Evolutionary conservation across 2,797 vertebrate species (phyloP), one percentile per base, ranked within the genome.

Genomic region (Rhyacichthys aspro): DNA sequence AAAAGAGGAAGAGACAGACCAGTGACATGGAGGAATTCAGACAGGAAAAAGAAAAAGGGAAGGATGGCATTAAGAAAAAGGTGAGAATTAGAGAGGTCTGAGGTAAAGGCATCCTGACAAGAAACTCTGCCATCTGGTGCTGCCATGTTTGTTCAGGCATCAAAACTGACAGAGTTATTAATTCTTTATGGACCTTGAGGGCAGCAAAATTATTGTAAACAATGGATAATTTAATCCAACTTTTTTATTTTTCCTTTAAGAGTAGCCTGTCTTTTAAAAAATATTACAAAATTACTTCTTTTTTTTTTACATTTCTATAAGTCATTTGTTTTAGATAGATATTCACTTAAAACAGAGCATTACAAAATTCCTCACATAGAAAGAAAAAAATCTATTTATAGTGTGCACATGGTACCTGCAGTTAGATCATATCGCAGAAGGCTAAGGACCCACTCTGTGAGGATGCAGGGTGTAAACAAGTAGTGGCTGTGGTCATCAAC

Each of bases 401-500:
- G 10, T 17, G 42, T 41, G 19, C 11, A 11, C 38, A 49, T n/a
- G 83, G 93, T 90, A 99, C 97, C 97, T 90, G 89, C 90, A 74
- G 92, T 92, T 80, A 98, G 92, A 89, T 98, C 85, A 8, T 99
- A 98, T 92, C 96, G 92, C 74, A 98, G 93, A 70, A 99, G 91
- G 70, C 95, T 96, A 76, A 98, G 93, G 59, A 98, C 93, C 97
- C 98, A 99, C 59, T 98, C 95, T 38, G 98, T 99, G 78, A 99
- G 94, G 82, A 98, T 87, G 45, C 95, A 94, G 1, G 98, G 98
- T 23, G 96, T 99, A 74, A 98, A 99, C 28, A 98, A 89, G 75
- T 98, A 99, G 83, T 98, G 98, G 76, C 95, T 97, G 77, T 94
- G 90, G 81, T 98, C 95, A 80, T 98, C 97, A 65, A 98, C 93